These are phyloP conservation scores for Amblyraja radiata DNA, from an alignment of 2,797 vertebrate genomes.

Conservation along the genomic window DNA sequence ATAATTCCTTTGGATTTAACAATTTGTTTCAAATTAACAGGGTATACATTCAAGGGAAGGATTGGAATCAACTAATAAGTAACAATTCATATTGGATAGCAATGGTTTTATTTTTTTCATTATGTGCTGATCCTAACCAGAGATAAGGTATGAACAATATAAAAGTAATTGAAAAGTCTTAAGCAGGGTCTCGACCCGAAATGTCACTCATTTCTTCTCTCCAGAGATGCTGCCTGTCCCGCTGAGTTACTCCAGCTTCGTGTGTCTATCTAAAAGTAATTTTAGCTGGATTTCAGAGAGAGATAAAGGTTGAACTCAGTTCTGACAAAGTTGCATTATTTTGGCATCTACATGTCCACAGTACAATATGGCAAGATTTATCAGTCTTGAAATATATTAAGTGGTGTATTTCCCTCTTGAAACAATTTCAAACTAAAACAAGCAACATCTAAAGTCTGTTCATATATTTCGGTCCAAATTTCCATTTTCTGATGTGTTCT, in stretches of 20 bases:
- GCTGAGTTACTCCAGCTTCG: too few relatives aligned
- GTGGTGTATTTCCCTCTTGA: background rate
- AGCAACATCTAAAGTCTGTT: background rate
- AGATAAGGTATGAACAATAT: background rate
- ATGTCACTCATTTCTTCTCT: too few relatives aligned
- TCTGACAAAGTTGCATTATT: background rate
- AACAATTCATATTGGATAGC: background rate
- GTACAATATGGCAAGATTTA: background rate
- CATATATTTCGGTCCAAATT: background rate
- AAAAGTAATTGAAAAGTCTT: background rate
- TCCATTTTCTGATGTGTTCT: background rate
- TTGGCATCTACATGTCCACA: background rate
- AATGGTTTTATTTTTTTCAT: background rate
- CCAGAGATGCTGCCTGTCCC: too few relatives aligned
- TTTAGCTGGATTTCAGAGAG: background rate
- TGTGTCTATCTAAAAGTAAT: background rate
- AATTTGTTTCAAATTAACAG: conserved; percentile 23
- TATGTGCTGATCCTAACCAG: background rate
- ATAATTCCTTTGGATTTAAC: background rate
- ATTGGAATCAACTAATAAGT: background rate
- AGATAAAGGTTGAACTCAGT: background rate
- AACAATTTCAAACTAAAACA: background rate
- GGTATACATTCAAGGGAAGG: background rate
- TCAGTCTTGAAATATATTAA: background rate
- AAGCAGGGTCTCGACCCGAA: too few relatives aligned